Percentiles rank a stretch among this genome's conserved stretches.
phyloP scores from a whole-genome alignment of 2,113 vertebrate genomes.

The Macquaria ambigua region DNA sequence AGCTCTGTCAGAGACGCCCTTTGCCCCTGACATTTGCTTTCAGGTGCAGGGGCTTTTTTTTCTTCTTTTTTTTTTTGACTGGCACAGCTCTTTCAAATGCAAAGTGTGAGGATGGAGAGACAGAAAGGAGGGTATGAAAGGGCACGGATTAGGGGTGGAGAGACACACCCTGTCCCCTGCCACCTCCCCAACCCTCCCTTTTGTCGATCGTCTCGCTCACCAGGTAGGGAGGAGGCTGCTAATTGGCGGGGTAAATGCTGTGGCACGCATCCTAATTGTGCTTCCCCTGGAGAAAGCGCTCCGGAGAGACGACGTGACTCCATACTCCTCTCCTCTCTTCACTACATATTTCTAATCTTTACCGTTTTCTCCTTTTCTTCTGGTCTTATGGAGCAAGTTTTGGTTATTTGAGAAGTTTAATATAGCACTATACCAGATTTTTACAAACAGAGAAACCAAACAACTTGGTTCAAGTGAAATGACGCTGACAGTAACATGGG shows the following conservation, averaged over 20 bases:
- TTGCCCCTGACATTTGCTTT: slow-evolving; percentile 82
- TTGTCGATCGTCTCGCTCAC: slow-evolving; percentile 15
- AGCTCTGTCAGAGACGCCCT: slow-evolving; percentile 60
- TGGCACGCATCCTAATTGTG: slow-evolving; percentile 47
- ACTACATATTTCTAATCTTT: neutral
- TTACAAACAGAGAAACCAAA: neutral
- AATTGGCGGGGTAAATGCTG: slow-evolving; percentile 69
- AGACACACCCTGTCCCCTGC: slow-evolving; percentile 27
- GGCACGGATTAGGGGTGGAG: neutral
- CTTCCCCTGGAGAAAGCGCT: slow-evolving; percentile 16
- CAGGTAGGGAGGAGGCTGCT: slow-evolving; percentile 42
- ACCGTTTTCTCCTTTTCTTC: neutral
- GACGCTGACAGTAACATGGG: neutral
- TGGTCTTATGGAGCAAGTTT: too few species aligned
- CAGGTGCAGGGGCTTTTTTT: slow-evolving; percentile 42
- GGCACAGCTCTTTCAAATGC: slow-evolving; percentile 69
- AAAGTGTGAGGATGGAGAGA: slow-evolving; percentile 53
- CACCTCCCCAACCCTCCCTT: slow-evolving; percentile 23
- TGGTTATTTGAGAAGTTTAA: neutral
- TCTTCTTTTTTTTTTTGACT: slow-evolving; percentile 13
- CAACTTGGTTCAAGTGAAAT: neutral
- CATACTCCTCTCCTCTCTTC: neutral
- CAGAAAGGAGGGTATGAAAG: slow-evolving; percentile 2
- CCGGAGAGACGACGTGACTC: slow-evolving; percentile 1
- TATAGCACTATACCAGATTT: neutral